Evolutionary conservation across 2,797 vertebrate genomes (phyloP).

Genomic region (Naso thynnoides): DNA sequence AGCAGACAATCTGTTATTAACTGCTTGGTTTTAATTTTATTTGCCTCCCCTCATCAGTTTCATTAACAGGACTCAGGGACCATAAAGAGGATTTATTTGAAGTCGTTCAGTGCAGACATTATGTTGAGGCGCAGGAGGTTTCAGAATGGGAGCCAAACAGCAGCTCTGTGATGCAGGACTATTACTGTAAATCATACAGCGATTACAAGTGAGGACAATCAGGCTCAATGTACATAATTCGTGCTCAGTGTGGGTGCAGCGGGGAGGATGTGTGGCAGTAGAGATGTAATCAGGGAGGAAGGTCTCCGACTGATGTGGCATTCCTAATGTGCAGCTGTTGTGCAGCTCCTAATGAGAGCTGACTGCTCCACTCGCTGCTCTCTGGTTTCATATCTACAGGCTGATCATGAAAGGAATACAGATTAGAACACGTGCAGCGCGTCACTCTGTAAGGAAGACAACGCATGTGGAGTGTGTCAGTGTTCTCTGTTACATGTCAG

Average conservation of each 20-base stretch:
- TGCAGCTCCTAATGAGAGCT: constrained; percentile 33
- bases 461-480: too few relatives aligned
- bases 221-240: constrained; percentile 38
- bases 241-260: constrained; percentile 12
- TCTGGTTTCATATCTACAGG: constrained; percentile 1
- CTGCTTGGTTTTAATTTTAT: constrained; percentile 40
- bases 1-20: constrained; percentile 38
- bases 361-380: background rate
- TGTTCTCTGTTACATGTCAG: too few relatives aligned
- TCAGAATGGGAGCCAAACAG: constrained; percentile 3
- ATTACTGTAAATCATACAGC: constrained; percentile 47
- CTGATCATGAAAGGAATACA: background rate
- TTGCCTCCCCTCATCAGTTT: constrained; percentile 40
- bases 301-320: constrained; percentile 39
- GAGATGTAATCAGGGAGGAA: constrained; percentile 61
- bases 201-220: constrained; percentile 54
- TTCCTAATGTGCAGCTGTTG: constrained; percentile 53
- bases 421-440: background rate
- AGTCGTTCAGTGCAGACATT: constrained; percentile 12
- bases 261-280: constrained; percentile 16
- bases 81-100: constrained; percentile 37
- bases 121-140: constrained; percentile 4
- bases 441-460: too few relatives aligned
- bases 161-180: background rate
- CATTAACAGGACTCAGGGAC: constrained; percentile 32